phyloP scores from a whole-genome alignment of 1,140 invertebrate genomes.

The Bombus turneri region DNA sequence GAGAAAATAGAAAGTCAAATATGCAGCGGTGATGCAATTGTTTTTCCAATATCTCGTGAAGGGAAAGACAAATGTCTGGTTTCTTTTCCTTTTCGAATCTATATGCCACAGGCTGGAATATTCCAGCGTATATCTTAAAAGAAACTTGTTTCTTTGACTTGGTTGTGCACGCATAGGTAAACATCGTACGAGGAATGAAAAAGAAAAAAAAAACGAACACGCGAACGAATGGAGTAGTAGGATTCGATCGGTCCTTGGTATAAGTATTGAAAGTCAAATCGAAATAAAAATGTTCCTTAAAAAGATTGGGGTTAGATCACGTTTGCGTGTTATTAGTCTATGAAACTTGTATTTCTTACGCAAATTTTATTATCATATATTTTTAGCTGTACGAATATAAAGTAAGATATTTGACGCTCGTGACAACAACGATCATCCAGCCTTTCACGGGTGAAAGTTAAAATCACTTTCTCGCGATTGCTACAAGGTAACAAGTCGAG shows the following conservation, averaged over 20 bases:
- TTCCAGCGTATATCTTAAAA: constrained; percentile 33
- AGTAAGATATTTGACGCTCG: too few species aligned
- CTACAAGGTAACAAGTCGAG: too few species aligned
- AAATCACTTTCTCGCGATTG: too few species aligned
- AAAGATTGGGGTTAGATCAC: too few species aligned
- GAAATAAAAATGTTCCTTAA: neutral
- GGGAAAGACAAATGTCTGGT: constrained; percentile 51
- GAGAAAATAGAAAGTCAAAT: constrained; percentile 65
- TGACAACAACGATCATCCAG: too few species aligned
- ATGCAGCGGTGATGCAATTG: constrained; percentile 52
- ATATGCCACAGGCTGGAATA: constrained; percentile 34
- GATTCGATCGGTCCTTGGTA: neutral
- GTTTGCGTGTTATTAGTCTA: too few species aligned
- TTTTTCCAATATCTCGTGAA: constrained; percentile 49
- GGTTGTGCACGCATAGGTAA: constrained; percentile 35
- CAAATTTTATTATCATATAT: too few species aligned
- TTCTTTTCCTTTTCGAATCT: constrained; percentile 48
- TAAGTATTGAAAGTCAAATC: neutral
- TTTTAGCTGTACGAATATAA: too few species aligned
- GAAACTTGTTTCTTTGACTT: constrained; percentile 34
- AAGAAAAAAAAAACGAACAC: constrained; percentile 9
- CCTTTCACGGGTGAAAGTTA: too few species aligned
- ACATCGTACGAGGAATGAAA: constrained; percentile 4
- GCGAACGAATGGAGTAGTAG: constrained; percentile 10
- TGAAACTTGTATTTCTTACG: too few species aligned